Percentiles rank a stretch among this genome's conserved stretches.
Evolutionary conservation across 2,888 invertebrate species (phyloP).

Genomic region (Hyles lineata): DNA sequence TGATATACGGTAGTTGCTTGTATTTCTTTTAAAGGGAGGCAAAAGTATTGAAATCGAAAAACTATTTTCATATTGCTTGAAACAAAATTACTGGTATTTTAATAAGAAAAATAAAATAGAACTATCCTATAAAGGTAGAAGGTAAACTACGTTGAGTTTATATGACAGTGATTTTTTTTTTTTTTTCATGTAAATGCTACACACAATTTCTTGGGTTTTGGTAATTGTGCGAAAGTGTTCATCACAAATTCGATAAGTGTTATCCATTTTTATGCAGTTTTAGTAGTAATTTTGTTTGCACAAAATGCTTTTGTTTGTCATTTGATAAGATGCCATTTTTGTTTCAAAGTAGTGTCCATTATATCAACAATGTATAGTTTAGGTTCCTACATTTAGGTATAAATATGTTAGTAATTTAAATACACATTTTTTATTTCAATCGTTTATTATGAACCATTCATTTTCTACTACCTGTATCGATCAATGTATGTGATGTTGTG

Average conservation of each 20-base stretch:
- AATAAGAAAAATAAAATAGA: conserved; percentile 1
- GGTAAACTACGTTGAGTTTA: not conserved
- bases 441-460: conserved; percentile 22
- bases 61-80: not conserved
- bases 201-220: not conserved
- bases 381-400: not conserved
- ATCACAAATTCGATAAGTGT: not conserved
- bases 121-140: not conserved
- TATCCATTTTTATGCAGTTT: not conserved
- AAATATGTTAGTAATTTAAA: conserved; percentile 7
- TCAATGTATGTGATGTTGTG: conserved; percentile 37
- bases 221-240: not conserved
- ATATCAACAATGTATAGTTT: not conserved
- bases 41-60: not conserved
- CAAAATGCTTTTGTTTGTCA: conserved; percentile 6
- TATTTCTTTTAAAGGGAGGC: not conserved
- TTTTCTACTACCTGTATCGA: conserved; percentile 37
- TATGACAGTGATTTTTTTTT: not conserved
- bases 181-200: not conserved
- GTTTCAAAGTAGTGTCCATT: not conserved
- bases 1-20: not conserved
- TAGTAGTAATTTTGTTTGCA: not conserved
- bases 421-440: conserved; percentile 10
- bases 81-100: not conserved
- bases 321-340: not conserved